Percentiles rank a stretch among this genome's conserved stretches.
These are phyloP conservation scores for Bostrychus sinensis DNA, from an alignment of 2,113 vertebrate genomes.

Conservation along the genomic window DNA sequence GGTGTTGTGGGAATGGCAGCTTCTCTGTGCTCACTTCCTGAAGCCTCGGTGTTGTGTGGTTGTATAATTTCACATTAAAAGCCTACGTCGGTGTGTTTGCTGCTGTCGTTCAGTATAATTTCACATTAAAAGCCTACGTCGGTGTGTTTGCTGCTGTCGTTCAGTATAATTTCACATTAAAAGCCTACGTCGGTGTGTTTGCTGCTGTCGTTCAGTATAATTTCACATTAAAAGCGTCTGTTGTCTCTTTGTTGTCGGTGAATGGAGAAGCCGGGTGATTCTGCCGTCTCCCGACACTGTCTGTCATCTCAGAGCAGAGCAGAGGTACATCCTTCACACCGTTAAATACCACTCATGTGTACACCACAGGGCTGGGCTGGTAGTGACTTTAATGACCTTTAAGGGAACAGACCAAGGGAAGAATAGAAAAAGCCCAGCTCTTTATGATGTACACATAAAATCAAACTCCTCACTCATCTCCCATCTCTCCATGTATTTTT, in stretches of 20 bases:
- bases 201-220: no score
- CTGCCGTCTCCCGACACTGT: slow-evolving; percentile 81
- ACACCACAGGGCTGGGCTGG: no score
- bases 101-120: no score
- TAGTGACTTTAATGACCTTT: no score
- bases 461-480: slow-evolving; percentile 37
- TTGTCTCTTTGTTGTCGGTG: slow-evolving; percentile 63
- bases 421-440: no score
- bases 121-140: background rate
- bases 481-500: slow-evolving; percentile 39
- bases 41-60: background rate
- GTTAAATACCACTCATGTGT: slow-evolving; percentile 21
- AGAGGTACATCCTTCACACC: slow-evolving; percentile 74
- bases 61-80: background rate
- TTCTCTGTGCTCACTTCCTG: background rate
- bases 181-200: background rate
- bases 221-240: background rate
- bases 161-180: background rate
- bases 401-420: no score
- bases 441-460: slow-evolving; percentile 50
- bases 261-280: slow-evolving; percentile 82
- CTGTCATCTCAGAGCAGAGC: slow-evolving; percentile 82
- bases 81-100: background rate
- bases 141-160: background rate
- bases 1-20: background rate